Evolutionary conservation across 1,140 invertebrate species (phyloP).

Genomic region (Oreohelix idahoensis): DNA sequence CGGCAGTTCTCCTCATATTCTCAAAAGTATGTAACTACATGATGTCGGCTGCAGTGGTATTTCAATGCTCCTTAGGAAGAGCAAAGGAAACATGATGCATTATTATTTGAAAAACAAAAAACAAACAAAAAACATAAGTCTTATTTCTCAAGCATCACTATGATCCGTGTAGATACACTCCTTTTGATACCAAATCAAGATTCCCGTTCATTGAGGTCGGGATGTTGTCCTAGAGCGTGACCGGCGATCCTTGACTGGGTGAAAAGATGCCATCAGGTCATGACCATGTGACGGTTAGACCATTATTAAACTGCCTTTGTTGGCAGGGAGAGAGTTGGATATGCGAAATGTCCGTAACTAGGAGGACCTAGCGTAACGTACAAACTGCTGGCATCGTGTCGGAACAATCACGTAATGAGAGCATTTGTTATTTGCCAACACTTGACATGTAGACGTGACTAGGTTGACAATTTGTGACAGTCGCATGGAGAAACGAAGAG

Average conservation of each 20-base stretch:
- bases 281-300: not conserved
- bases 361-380: not conserved
- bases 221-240: not conserved
- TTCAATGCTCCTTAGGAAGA: too few species aligned
- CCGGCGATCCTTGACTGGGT: not conserved
- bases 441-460: slow-evolving; percentile 13
- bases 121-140: too few species aligned
- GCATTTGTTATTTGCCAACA: not conserved
- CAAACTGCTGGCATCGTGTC: not conserved
- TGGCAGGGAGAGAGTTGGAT: not conserved
- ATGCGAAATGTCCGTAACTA: not conserved
- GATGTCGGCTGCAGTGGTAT: too few species aligned
- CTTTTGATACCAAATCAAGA: not conserved
- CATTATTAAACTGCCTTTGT: not conserved
- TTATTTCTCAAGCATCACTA: too few species aligned
- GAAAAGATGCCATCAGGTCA: slow-evolving; percentile 10
- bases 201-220: not conserved
- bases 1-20: too few species aligned
- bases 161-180: not conserved
- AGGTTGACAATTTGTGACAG: not conserved
- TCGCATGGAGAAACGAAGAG: too few species aligned
- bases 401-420: not conserved
- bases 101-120: too few species aligned
- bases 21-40: too few species aligned
- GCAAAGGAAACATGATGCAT: too few species aligned